Percentiles rank a stretch among this genome's conserved stretches.
Conservation (phyloP, 2,797 vertebrate species). For the Amphiprion clarkii region DNA sequence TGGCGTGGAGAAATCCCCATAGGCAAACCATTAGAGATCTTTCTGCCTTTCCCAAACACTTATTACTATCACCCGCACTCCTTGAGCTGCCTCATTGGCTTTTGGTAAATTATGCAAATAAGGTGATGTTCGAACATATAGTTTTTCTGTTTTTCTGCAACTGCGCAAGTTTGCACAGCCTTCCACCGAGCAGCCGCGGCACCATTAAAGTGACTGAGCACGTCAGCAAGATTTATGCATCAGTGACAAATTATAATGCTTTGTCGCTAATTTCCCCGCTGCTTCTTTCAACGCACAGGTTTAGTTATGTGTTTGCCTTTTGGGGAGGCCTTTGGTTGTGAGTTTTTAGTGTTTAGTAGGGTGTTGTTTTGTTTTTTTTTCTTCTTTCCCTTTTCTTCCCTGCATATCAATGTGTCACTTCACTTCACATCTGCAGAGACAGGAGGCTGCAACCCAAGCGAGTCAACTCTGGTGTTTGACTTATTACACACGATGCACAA, state of each 20-base stretch:
- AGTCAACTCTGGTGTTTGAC: slow-evolving; percentile 67
- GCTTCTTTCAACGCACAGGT: slow-evolving; percentile 80
- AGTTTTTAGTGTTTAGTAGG: slow-evolving; percentile 73
- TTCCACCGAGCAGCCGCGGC: slow-evolving; percentile 92
- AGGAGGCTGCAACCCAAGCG: slow-evolving; percentile 80
- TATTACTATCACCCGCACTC: slow-evolving; percentile 99
- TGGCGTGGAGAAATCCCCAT: slow-evolving; percentile 99
- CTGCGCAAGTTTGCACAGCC: slow-evolving; percentile 99
- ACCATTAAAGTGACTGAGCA: slow-evolving; percentile 99
- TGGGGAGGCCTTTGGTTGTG: slow-evolving; percentile 81
- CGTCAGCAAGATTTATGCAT: slow-evolving; percentile 99
- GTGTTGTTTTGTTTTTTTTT: slow-evolving; percentile 34
- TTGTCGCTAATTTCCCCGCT: slow-evolving; percentile 82
- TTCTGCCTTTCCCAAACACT: slow-evolving; percentile 99
- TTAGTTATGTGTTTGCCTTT: slow-evolving; percentile 86
- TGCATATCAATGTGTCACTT: slow-evolving; percentile 79
- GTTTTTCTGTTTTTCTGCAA: slow-evolving; percentile 95
- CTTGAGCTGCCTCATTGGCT: slow-evolving; percentile 99
- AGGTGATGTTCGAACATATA: slow-evolving; percentile 98
- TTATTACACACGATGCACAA: slow-evolving; percentile 72
- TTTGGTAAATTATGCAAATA: slow-evolving; percentile 99
- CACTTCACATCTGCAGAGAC: slow-evolving; percentile 80
- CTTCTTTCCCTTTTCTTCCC: background rate
- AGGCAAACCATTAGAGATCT: slow-evolving; percentile 99
- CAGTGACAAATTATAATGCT: slow-evolving; percentile 99